Percentiles rank a stretch among this genome's conserved stretches.
These are phyloP conservation scores for Rhopalosiphum padi DNA, from an alignment of 1,140 invertebrate species.

Conservation along the genomic window DNA sequence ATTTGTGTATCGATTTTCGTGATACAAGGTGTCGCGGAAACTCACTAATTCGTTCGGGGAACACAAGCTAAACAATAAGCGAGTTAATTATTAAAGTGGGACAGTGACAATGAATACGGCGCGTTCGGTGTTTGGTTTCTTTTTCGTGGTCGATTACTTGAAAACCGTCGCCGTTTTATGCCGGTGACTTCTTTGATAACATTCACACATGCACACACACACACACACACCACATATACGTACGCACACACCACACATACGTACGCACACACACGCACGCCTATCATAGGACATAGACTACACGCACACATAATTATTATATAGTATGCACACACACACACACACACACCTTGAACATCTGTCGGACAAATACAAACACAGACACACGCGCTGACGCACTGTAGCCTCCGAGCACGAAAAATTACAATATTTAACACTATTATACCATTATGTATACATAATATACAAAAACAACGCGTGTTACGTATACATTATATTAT, in stretches of 20 bases:
- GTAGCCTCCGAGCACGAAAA: not conserved
- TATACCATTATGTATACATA: not conserved
- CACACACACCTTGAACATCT: constrained; percentile 25
- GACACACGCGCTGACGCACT: constrained; percentile 1
- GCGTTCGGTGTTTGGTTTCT: not conserved
- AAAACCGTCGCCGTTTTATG: constrained; percentile 8
- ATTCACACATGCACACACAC: not conserved
- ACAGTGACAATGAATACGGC: not conserved
- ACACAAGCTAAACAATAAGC: not conserved
- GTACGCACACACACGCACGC: not conserved
- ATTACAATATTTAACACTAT: not conserved
- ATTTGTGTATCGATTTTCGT: not conserved
- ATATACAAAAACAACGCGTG: not conserved
- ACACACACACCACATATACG: not conserved
- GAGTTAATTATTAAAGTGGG: constrained; percentile 43
- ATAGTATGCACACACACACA: not conserved
- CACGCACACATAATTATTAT: not conserved
- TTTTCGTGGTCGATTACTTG: not conserved
- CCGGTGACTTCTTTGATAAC: not conserved
- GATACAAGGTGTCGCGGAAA: not conserved
- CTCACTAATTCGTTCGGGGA: not conserved
- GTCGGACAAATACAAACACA: constrained; percentile 40
- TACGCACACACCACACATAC: no score
- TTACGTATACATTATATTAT: not conserved
- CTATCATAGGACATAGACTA: not conserved